These are phyloP conservation scores for Hylia prasina DNA, from an alignment of 2,113 vertebrate genomes.

Conservation along the genomic window DNA sequence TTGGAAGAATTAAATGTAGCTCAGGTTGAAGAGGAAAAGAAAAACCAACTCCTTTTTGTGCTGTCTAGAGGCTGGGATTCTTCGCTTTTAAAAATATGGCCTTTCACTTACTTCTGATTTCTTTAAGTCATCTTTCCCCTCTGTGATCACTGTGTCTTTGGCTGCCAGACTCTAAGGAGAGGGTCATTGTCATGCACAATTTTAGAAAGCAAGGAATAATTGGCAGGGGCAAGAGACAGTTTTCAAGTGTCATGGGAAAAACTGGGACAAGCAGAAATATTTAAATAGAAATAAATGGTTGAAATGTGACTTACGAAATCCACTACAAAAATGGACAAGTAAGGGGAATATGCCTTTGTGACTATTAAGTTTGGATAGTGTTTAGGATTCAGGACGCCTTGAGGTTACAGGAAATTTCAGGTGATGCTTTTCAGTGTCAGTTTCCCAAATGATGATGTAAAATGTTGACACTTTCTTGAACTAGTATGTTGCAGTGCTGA, in stretches of 20 bases:
- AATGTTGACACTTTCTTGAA: background rate
- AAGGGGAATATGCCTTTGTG: background rate
- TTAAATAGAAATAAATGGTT: slow-evolving; percentile 30
- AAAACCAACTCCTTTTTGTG: background rate
- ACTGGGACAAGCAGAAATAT: slow-evolving; percentile 10
- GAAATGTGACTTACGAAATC: slow-evolving; percentile 25
- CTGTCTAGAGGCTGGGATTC: background rate
- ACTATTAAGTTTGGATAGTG: background rate
- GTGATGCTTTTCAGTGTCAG: background rate
- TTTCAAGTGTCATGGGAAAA: slow-evolving; percentile 37
- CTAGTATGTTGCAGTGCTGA: background rate
- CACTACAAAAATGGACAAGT: background rate
- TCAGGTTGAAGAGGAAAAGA: background rate
- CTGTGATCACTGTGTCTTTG: background rate
- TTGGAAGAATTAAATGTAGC: background rate
- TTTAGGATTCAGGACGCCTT: background rate
- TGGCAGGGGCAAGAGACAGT: background rate
- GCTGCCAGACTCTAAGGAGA: background rate
- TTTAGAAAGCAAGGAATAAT: slow-evolving; percentile 7
- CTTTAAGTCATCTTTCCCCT: background rate
- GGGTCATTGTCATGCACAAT: background rate
- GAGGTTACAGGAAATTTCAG: background rate
- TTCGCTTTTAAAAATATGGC: background rate
- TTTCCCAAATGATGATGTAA: background rate
- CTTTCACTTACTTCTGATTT: slow-evolving; percentile 1